Conservation (phyloP, 2,888 invertebrate species). For the Hirtodrosophila alboralis region DNA sequence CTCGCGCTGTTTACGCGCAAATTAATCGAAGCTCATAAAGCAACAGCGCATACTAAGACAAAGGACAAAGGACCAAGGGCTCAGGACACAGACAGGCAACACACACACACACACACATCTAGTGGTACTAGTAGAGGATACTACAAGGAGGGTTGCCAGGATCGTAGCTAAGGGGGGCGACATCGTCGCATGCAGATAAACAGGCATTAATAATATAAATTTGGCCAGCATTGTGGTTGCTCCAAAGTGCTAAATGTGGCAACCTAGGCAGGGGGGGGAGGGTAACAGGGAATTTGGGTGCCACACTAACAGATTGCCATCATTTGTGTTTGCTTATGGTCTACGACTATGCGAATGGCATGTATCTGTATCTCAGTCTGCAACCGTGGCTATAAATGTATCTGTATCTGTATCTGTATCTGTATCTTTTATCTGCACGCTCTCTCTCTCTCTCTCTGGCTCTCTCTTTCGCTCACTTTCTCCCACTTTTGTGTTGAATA, state of each 20-base stretch:
- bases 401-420: slow-evolving; percentile 10
- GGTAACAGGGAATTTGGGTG: not conserved
- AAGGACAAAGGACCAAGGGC: slow-evolving; percentile 2
- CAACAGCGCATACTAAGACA: slow-evolving; percentile 60
- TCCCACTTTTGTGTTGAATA: too few species aligned
- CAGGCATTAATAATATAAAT: slow-evolving; percentile 72
- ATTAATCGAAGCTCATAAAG: slow-evolving; percentile 75
- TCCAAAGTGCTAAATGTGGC: too few species aligned
- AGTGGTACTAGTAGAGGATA: slow-evolving; percentile 1
- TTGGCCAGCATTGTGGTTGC: slow-evolving; percentile 43
- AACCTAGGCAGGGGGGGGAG: not conserved
- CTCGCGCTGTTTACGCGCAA: slow-evolving; percentile 61
- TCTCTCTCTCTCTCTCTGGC: too few species aligned
- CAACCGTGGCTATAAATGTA: slow-evolving; percentile 5
- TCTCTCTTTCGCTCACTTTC: too few species aligned
- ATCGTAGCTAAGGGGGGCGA: slow-evolving; percentile 34
- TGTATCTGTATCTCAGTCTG: slow-evolving; percentile 11
- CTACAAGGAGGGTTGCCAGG: slow-evolving; percentile 14
- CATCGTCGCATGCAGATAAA: slow-evolving; percentile 70
- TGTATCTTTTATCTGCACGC: not conserved
- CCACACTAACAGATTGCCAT: slow-evolving; percentile 64
- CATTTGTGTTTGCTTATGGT: slow-evolving; percentile 68
- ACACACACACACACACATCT: not conserved
- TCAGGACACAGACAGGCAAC: too few species aligned
- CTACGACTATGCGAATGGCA: slow-evolving; percentile 22